These are phyloP conservation scores for Linyphia triangularis DNA, from an alignment of 2,888 invertebrate genomes.

Conservation along the genomic window DNA sequence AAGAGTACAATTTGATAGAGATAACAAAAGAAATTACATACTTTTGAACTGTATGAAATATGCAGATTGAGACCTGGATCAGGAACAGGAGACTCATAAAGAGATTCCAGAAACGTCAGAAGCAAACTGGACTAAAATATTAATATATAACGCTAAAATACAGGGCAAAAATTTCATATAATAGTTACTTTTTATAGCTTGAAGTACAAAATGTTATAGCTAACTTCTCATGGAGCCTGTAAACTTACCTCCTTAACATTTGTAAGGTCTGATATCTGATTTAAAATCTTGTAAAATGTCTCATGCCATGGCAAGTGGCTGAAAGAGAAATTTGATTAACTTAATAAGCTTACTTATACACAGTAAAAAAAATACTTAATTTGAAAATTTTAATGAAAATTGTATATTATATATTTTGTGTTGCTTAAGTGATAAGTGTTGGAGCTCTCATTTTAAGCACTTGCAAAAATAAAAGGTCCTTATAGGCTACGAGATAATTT, in stretches of 20 bases:
- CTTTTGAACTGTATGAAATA: slow-evolving; percentile 75
- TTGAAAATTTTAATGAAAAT: too few species aligned
- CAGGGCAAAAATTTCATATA: neutral
- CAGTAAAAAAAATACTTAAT: too few species aligned
- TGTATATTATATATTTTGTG: too few species aligned
- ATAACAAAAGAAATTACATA: slow-evolving; percentile 8
- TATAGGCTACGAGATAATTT: too few species aligned
- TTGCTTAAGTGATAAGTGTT: too few species aligned
- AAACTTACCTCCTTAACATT: slow-evolving; percentile 82
- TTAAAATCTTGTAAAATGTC: slow-evolving; percentile 92
- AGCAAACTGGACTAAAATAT: slow-evolving; percentile 79
- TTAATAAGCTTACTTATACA: too few species aligned
- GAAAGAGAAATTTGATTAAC: slow-evolving; percentile 81
- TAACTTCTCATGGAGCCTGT: too few species aligned
- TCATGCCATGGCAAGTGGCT: slow-evolving; percentile 98
- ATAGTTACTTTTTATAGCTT: too few species aligned
- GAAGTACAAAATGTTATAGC: too few species aligned
- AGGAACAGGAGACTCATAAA: slow-evolving; percentile 86
- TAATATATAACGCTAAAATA: neutral
- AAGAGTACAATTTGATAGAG: neutral
- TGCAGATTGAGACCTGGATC: slow-evolving; percentile 84
- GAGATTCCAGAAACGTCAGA: slow-evolving; percentile 84
- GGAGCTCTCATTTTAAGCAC: too few species aligned
- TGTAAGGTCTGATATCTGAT: slow-evolving; percentile 89
- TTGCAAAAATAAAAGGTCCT: too few species aligned